Evolutionary conservation across 2,797 vertebrate genomes (phyloP), one percentile per base, ranked within the genome.

Genomic region (Enteromius thamalakanensis): DNA sequence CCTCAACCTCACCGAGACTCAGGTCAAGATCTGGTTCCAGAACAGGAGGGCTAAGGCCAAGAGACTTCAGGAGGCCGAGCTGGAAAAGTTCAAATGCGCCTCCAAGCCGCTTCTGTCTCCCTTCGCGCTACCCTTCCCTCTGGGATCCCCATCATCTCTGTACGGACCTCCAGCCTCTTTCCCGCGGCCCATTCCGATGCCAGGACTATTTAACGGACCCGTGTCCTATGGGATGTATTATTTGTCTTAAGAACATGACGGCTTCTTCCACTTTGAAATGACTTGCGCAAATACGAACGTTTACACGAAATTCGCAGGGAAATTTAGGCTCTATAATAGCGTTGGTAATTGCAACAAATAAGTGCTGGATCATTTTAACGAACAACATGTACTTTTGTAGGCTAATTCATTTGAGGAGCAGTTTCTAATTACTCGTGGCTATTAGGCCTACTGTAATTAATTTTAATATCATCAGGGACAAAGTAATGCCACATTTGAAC

Each of bases 21-120:
- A 96, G 90, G 96, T 96, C 79, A 96, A 96, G 89, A 96, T 97
- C 26, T 96, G 96, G 96, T 96, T 97, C 89, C 96, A 97, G 88
- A 96, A 96, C 91, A 86, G 95, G 55, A 91, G 95, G 64, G 96
- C 96, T 65, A 96, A 97, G 87, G 95, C 96, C 86, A 96, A 96
- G 89, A 93, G 96, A 91, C 94, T 96, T 2, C 95, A 96, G 84
- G 95, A 96, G 87, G 95, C 96, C 85, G 95, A 96, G 91, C 87
- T 96, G 91, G 96, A 96, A 79, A 96, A 95, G 89, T 94, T 92
- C 58, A 96, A 96, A 87, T 89, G 96, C 88, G 94, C 95, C 29
- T 93, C 95, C 60, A 96, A 96, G 86, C 95, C 95, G 17, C 88
- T 94, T 47, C 89, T 96, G 84, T 93, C 96, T 8, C 93, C 95